Percentiles rank a stretch among this genome's conserved stretches.
Conservation (phyloP, 2,888 invertebrate genomes). For the Holacanthella duospinosa region DNA sequence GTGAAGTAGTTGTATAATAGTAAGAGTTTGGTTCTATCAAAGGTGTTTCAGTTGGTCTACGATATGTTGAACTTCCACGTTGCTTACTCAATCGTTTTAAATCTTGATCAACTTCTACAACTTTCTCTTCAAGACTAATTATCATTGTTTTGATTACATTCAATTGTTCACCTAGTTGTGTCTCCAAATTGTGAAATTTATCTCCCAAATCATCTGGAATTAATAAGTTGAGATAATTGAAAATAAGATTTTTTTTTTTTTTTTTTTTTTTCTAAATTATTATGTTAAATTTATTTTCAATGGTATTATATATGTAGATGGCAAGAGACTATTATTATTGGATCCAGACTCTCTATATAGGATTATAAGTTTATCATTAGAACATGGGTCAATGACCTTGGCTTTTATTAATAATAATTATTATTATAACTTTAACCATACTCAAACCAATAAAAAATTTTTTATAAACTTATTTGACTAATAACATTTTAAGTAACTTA, state of each 20-base stretch:
- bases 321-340: too few species aligned
- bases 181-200: conserved; percentile 39
- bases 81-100: conserved; percentile 22
- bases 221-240: background rate
- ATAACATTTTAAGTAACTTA: too few species aligned
- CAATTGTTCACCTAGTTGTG: conserved; percentile 39
- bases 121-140: conserved; percentile 39
- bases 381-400: too few species aligned
- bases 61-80: background rate
- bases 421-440: too few species aligned
- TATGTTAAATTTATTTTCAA: background rate
- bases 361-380: too few species aligned
- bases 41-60: background rate
- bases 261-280: too few species aligned
- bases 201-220: conserved; percentile 40
- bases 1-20: background rate
- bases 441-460: too few species aligned
- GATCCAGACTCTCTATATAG: too few species aligned
- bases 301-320: too few species aligned
- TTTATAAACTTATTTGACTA: too few species aligned
- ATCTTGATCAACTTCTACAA: conserved; percentile 38
- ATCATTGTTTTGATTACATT: conserved; percentile 39
- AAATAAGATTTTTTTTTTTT: too few species aligned
- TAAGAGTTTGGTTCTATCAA: background rate
- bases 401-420: too few species aligned